Evolutionary conservation across 2,797 vertebrate genomes (phyloP), one percentile per base, ranked within the genome.

Genomic region (Diplodus sargus): DNA sequence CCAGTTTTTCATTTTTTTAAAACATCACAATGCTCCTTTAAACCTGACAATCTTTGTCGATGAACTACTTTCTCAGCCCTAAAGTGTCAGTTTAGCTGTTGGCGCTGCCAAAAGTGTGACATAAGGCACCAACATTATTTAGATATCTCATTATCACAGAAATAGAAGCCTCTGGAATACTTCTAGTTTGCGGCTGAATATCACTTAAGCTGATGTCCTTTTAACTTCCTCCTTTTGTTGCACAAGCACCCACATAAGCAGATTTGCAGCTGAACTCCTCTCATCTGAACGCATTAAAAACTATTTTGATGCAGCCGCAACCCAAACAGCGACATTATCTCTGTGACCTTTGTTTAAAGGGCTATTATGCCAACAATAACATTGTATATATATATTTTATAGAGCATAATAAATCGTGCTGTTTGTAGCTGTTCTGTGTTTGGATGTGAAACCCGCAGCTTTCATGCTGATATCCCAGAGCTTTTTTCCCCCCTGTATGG

Each of bases 291-390:
- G 76, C 51, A 15, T 76, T 76, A 56, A 60, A 82, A 87, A 68
- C 58, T 67, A 67, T 83, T 85, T 83, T 62, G 79, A 76, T 81
- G 77, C 62, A 86, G 66, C 87, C 75, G 65, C 85, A 89, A 65
- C 15, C 15, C 66, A 70, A 72, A 89, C 71, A 79, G 62, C 70
- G 57, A 61, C 67, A 90, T 86, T 83, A 88, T 85, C 58, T 70
- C 59, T 59, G 70, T 78, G 79, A 76, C 58, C n/a, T 78, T 76
- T 89, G 58, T 86, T 81, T 83, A 85, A 87, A 88, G 58, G 42
- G 52, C 49, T 66, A 80, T 89, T 81, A 85, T 74, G 51, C 52
- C 66, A 45, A 81, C 71, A 85, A 70, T 68, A 82, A 65, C 23
- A 13, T 8, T 82, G 69, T 74, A 49, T 85, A 86, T 85, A 86